Evolutionary conservation across 64 coral and sea anemone genomes (phyloP), one percentile per base, ranked within the genome.

Genomic region (Exaiptasia diaphana): DNA sequence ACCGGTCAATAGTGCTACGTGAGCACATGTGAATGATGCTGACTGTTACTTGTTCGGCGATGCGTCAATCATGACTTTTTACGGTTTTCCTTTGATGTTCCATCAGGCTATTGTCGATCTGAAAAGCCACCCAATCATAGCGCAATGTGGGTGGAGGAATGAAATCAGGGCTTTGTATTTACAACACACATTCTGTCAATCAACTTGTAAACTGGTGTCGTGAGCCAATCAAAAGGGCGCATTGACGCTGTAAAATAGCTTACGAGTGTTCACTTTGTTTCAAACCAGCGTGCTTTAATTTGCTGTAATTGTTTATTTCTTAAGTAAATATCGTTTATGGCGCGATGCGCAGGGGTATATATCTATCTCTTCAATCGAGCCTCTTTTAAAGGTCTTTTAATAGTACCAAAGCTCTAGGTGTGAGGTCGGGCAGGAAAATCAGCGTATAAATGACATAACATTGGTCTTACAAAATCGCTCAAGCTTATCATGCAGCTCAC

Each of bases 171-270:
- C 75, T 83, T 89, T 94, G 65, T 83, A 27, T 67, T 67, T 71
- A 78, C 67, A 68, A 86, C 64, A 81, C 74, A 94, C 14, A 56
- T 31, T 45, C 91, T 88, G 91, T 94, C 91, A 94, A 89, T 94
- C 91, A 94, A 50, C 41, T 46, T 23, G 68, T 48, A 44, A 94
- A 77, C 87, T 73, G 34, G 57, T 20, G 6, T 9, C 12, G 77
- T 39, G 15, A 53, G 41, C 91, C 86, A 89, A 94, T 94, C 11
- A 89, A 18, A 41, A 22, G 5, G 29, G 57, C 68, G 22, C 50
- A 49, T 83, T 70, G n/a, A 73, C 72, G 79, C 37, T 22, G 69
- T 73, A 42, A 73, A 49, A 45, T 73, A 49, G 39, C 38, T 73
- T 37, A 14, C 29, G 29, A 38, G 62, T 64, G 82, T 56, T 32